A percentile compares a stretch with the other conserved stretches of the same genome.
Conservation (phyloP, 2,113 vertebrate species). For the Fulmarus glacialis region DNA sequence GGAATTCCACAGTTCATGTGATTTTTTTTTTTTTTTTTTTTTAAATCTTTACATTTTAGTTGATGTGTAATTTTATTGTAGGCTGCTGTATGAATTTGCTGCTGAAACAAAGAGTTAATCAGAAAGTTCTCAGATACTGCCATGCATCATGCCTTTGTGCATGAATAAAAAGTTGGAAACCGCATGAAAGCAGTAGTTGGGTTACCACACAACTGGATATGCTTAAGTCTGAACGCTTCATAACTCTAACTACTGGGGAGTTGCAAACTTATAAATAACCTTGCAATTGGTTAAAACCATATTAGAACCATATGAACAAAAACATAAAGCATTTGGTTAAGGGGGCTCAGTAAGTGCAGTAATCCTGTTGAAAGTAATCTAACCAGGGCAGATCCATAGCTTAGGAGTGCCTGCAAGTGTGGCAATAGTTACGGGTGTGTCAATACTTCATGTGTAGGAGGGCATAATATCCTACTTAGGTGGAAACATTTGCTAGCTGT, state of each 20-base stretch:
- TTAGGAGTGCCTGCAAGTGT: constrained; percentile 38
- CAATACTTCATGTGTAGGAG: not conserved
- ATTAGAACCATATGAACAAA: constrained; percentile 92
- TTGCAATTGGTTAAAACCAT: constrained; percentile 89
- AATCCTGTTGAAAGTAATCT: constrained; percentile 77
- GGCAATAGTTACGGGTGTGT: not conserved
- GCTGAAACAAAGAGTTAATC: constrained; percentile 74
- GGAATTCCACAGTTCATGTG: not conserved
- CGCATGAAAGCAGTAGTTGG: constrained; percentile 85
- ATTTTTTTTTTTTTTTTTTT: not conserved
- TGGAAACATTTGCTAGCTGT: not conserved
- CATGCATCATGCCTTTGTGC: constrained; percentile 72
- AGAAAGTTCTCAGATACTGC: constrained; percentile 66
- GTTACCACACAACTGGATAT: constrained; percentile 92
- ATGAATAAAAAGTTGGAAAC: constrained; percentile 78
- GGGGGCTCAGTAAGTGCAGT: constrained; percentile 72
- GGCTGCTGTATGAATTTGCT: constrained; percentile 37
- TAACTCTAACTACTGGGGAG: constrained; percentile 90
- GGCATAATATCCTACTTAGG: not conserved
- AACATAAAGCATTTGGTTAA: constrained; percentile 75
- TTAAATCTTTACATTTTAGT: not conserved
- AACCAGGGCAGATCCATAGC: constrained; percentile 55
- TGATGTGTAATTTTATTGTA: constrained; percentile 12
- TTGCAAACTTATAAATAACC: constrained; percentile 96
- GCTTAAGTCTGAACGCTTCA: constrained; percentile 91